Evolutionary conservation across 2,797 vertebrate genomes (phyloP), one percentile per base, ranked within the genome.

Genomic region (Premnoplex brunnescens): DNA sequence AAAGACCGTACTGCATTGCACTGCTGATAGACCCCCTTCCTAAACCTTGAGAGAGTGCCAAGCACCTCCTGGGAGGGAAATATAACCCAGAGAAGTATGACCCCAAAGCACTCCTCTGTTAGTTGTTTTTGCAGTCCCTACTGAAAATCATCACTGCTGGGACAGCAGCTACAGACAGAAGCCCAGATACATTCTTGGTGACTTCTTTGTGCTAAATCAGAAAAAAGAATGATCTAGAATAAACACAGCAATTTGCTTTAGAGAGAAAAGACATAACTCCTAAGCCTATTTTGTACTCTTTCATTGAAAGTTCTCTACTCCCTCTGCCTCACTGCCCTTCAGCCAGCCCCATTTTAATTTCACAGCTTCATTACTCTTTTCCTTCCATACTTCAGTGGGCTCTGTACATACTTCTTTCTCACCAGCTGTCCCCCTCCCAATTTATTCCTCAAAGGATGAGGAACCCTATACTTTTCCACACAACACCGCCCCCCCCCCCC

Each of bases 401-500:
- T 69, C 22, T 80, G 20, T 7, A 43, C 59, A 73, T 20, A 17
- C 8, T 54, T 19, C 26, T 27, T 84, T 64, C 21, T 44, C 72
- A 21, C 12, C 72, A 74, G 79, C 20, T 44, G 7, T 20, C 3
- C 2, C 2, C 24, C 34, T 16, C 23, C 14, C 0, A 6, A 3
- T 37, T 17, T 41, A n/a, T 68, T 46, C 58, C 51, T 34, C 39
- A 52, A 18, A 63, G 43, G 32, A 84, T 78, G 39, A 84, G 27
- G 18, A 86, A 27, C 10, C 8, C 15, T 21, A 34, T 8, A 18
- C 2, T 1, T 30, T 21, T 41, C 41, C 41, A 34, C 0, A 0
- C 4, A n/a, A n/a, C 36, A 23, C 41, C 4, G 4, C 17, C 18
- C 19, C 43, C 19, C 19, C 43, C 43, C 19, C 19, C 12, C 7